Conservation (phyloP, 2,113 vertebrate genomes). For the Rostratula benghalensis region DNA sequence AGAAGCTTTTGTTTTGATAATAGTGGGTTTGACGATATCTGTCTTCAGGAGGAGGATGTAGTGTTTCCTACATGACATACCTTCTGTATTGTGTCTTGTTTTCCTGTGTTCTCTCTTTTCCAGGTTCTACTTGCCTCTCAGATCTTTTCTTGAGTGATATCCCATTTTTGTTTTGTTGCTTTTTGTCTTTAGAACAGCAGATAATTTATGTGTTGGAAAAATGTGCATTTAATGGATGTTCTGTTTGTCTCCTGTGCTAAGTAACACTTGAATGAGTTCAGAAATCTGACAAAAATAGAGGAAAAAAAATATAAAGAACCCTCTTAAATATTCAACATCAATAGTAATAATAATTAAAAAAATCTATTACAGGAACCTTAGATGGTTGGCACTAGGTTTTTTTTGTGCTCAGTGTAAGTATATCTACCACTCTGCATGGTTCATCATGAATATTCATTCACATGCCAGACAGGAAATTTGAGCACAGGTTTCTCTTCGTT, state of each 20-base stretch:
- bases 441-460: not conserved
- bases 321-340: not conserved
- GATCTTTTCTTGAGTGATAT: not conserved
- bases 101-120: conserved; percentile 32
- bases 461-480: not conserved
- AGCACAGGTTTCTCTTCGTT: not conserved
- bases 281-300: not conserved
- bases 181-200: conserved; percentile 11
- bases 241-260: conserved; percentile 17
- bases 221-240: not conserved
- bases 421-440: not conserved
- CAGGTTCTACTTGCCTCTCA: conserved; percentile 32
- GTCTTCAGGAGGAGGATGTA: conserved; percentile 43
- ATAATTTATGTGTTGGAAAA: not conserved
- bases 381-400: not conserved
- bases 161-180: conserved; percentile 4
- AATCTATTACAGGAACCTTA: not conserved
- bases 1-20: conserved; percentile 60
- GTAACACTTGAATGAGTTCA: not conserved
- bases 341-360: not conserved
- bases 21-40: not conserved
- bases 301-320: not conserved
- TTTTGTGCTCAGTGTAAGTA: not conserved
- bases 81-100: conserved; percentile 31
- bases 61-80: conserved; percentile 30